These are phyloP conservation scores for Nothura maculosa DNA, from an alignment of 2,797 vertebrate genomes.

Conservation along the genomic window DNA sequence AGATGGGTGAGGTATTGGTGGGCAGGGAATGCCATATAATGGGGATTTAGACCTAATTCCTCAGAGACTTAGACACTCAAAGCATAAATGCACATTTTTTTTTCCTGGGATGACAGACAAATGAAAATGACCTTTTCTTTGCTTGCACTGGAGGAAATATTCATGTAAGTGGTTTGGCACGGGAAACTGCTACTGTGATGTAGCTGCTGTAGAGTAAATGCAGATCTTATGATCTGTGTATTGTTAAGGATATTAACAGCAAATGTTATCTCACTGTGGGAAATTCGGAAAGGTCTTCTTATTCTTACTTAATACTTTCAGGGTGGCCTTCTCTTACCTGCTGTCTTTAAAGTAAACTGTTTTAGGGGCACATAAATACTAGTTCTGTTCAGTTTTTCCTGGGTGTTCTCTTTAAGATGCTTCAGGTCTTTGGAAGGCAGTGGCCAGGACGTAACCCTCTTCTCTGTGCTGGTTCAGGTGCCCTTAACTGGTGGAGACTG, in stretches of 20 bases:
- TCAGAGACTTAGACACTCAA: neutral
- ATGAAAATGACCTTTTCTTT: neutral
- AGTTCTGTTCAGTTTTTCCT: neutral
- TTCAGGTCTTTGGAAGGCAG: neutral
- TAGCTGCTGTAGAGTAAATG: neutral
- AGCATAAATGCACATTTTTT: neutral
- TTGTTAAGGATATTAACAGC: neutral
- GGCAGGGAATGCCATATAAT: neutral
- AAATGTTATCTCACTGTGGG: neutral
- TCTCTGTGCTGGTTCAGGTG: slow-evolving; percentile 45
- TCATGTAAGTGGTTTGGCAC: neutral
- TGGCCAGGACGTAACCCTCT: neutral
- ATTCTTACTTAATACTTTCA: neutral
- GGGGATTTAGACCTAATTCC: neutral
- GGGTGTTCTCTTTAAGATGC: neutral
- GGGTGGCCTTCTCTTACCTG: neutral
- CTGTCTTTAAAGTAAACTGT: neutral
- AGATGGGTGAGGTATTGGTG: neutral
- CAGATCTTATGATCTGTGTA: neutral
- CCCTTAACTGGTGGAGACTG: slow-evolving; percentile 3
- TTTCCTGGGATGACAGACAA: neutral
- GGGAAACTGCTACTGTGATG: neutral
- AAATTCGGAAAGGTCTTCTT: neutral
- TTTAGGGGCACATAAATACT: neutral
- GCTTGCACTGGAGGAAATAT: neutral